Percentiles rank a stretch among this genome's conserved stretches.
phyloP scores from a whole-genome alignment of 1,140 invertebrate species.

The Hypothenemus hampei region DNA sequence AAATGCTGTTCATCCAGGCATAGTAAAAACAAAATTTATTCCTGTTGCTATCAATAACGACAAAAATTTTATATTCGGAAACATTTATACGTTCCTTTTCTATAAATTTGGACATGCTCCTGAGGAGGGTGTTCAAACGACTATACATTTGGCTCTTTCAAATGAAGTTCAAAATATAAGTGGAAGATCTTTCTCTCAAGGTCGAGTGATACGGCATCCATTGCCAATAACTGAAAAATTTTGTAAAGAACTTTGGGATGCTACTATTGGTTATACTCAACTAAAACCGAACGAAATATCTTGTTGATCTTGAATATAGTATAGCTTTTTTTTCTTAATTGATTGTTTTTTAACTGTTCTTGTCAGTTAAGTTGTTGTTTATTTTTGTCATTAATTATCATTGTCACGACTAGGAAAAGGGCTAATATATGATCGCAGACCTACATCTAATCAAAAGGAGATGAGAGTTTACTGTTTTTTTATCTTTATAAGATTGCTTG shows the following conservation, averaged over 20 bases:
- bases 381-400: too few species aligned
- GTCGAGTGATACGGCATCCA: background rate
- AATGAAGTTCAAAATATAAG: slow-evolving; percentile 22
- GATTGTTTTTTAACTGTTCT: too few species aligned
- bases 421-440: too few species aligned
- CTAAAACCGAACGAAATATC: slow-evolving; percentile 6
- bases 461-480: too few species aligned
- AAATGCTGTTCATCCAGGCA: slow-evolving; percentile 2
- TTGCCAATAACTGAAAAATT: slow-evolving; percentile 1
- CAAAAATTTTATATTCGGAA: background rate
- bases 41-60: background rate
- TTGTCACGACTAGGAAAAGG: too few species aligned
- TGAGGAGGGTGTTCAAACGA: slow-evolving; percentile 25
- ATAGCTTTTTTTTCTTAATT: background rate
- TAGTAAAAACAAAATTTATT: background rate
- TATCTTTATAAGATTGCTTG: too few species aligned
- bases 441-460: too few species aligned
- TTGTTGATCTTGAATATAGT: too few species aligned
- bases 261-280: background rate
- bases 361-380: too few species aligned
- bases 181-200: slow-evolving; percentile 23
- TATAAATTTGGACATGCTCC: slow-evolving; percentile 1
- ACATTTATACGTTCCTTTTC: background rate
- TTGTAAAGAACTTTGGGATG: slow-evolving; percentile 16
- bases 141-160: slow-evolving; percentile 14